These are phyloP conservation scores for Drosophila borborema DNA, from an alignment of 2,888 invertebrate genomes.

Conservation along the genomic window DNA sequence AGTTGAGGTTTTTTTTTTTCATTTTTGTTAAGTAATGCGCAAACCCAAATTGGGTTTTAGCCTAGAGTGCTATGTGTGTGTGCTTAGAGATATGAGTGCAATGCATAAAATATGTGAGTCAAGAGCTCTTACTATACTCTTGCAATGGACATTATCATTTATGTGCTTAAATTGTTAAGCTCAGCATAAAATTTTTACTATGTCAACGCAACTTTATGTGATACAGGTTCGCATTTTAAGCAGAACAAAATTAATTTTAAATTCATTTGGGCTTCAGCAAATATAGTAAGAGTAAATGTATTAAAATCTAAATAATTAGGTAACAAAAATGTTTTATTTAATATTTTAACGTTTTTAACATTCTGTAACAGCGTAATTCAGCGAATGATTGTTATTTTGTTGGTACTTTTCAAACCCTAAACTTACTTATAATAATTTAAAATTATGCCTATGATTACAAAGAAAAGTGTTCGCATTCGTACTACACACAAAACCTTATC, in stretches of 20 bases:
- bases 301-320: neutral
- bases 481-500: no score
- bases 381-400: no score
- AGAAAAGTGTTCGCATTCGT: no score
- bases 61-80: constrained; percentile 36
- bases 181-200: neutral
- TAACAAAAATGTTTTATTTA: neutral
- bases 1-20: constrained; percentile 19
- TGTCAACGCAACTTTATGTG: neutral
- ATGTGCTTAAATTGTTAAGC: neutral
- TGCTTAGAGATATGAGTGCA: constrained; percentile 26
- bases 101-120: constrained; percentile 14
- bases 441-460: no score
- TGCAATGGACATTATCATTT: neutral
- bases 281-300: neutral
- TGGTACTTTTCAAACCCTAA: no score
- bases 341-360: no score
- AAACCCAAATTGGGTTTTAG: constrained; percentile 50
- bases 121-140: constrained; percentile 1
- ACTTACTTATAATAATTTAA: no score
- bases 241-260: neutral
- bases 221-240: no score
- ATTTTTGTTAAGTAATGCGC: constrained; percentile 34
- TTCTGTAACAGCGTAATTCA: no score
- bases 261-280: neutral